phyloP scores from a whole-genome alignment of 2,888 invertebrate genomes.

The Eristalis intricaria region DNA sequence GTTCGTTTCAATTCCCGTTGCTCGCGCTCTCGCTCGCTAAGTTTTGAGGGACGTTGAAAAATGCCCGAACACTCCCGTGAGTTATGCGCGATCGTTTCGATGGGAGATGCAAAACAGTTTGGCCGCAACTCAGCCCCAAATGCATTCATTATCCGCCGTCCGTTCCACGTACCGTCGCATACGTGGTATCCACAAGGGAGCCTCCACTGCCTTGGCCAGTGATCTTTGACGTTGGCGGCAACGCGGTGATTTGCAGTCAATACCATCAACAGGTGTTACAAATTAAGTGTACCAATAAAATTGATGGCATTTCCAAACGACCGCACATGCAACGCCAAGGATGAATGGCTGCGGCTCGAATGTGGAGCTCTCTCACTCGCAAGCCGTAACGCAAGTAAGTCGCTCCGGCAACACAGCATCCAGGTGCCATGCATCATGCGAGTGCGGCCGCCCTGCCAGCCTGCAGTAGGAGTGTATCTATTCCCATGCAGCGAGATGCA shows the following conservation, averaged over 20 bases:
- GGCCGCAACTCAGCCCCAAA: slow-evolving; percentile 14
- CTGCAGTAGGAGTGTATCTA: slow-evolving; percentile 1
- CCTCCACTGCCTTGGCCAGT: background rate
- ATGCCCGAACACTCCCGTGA: background rate
- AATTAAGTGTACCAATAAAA: slow-evolving; percentile 38
- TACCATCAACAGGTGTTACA: slow-evolving; percentile 50
- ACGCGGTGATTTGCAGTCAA: slow-evolving; percentile 28
- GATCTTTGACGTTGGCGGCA: slow-evolving; percentile 29
- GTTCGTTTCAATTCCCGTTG: background rate
- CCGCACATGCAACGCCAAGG: slow-evolving; percentile 8
- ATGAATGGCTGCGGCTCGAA: background rate
- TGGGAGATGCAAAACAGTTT: slow-evolving; percentile 21
- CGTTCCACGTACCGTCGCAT: background rate
- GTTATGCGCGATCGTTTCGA: slow-evolving; percentile 1
- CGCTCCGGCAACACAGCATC: background rate
- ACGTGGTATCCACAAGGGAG: background rate
- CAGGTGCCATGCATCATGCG: slow-evolving; percentile 26
- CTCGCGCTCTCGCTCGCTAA: background rate
- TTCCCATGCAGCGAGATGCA: background rate
- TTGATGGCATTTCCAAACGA: slow-evolving; percentile 34
- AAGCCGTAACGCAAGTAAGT: background rate
- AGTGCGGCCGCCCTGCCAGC: slow-evolving; percentile 6
- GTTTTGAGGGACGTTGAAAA: background rate
- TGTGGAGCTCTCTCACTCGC: background rate
- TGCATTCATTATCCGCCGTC: slow-evolving; percentile 21